Conservation (phyloP, 2,797 vertebrate species). For the Myiotriccus ornatus region DNA sequence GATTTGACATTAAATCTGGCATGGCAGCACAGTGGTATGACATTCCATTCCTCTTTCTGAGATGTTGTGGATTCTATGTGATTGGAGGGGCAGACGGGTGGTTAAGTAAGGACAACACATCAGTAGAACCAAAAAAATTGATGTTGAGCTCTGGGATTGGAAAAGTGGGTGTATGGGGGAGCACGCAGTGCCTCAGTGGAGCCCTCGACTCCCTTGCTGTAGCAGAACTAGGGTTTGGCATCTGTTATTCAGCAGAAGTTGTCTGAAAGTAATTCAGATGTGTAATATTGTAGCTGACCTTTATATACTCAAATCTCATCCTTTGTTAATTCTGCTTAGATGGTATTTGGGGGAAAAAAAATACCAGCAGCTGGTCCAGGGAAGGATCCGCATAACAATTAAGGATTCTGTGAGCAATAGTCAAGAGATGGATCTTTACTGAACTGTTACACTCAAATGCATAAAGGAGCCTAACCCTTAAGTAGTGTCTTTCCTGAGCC, state of each 20-base stretch:
- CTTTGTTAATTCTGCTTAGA: not conserved
- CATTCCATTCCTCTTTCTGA: not conserved
- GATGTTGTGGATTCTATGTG: fast-evolving
- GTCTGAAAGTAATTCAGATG: not conserved
- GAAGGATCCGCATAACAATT: not conserved
- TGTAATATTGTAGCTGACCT: conserved; percentile 7
- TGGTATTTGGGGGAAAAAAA: not conserved
- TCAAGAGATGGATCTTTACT: not conserved
- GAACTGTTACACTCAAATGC: not conserved
- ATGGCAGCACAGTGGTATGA: not conserved
- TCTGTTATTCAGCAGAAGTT: conserved; percentile 23
- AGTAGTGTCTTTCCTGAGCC: not conserved
- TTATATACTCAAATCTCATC: not conserved
- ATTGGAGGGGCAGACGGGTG: not conserved
- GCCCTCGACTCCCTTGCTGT: not conserved
- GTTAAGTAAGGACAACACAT: not conserved
- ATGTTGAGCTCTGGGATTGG: not conserved
- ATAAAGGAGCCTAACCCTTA: not conserved
- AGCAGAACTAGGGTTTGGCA: not conserved
- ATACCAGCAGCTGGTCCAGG: not conserved
- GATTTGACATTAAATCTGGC: not conserved
- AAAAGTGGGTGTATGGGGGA: not conserved
- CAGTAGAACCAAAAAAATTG: not conserved
- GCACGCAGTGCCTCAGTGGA: not conserved
- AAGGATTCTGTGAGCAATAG: not conserved